Evolutionary conservation across 1,140 invertebrate genomes (phyloP).

Genomic region (Drosophila lowei): DNA sequence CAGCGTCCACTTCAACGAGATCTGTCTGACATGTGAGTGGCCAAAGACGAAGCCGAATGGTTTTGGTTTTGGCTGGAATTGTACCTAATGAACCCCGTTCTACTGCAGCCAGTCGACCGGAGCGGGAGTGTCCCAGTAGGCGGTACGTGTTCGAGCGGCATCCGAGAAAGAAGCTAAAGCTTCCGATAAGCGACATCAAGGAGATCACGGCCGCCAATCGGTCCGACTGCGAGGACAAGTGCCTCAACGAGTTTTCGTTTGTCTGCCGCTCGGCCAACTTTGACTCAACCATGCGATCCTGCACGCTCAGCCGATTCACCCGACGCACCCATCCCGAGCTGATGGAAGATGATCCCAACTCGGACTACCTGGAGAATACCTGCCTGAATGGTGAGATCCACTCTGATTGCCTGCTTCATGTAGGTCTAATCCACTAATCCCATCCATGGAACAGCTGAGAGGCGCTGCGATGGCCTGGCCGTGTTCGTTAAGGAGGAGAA

Average conservation of each 20-base stretch:
- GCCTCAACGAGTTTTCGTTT: conserved; percentile 93
- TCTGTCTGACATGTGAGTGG: conserved; percentile 93
- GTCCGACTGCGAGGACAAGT: conserved; percentile 95
- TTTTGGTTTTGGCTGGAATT: conserved; percentile 7
- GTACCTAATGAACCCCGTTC: conserved; percentile 19
- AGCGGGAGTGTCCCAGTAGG: conserved; percentile 93
- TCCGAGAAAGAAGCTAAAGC: conserved; percentile 91
- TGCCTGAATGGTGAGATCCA: conserved; percentile 90
- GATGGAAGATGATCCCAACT: conserved; percentile 91
- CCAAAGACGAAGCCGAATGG: accelerated
- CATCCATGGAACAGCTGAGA: conserved; percentile 86
- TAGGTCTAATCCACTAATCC: neutral
- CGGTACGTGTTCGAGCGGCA: conserved; percentile 94
- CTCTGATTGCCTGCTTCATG: neutral
- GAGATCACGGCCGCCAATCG: conserved; percentile 91
- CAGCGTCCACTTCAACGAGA: conserved; percentile 94
- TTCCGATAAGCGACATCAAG: conserved; percentile 90
- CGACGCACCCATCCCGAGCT: conserved; percentile 92
- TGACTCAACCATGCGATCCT: conserved; percentile 89
- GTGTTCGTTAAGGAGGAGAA: conserved; percentile 95
- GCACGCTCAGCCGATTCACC: conserved; percentile 91
- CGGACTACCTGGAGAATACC: conserved; percentile 95
- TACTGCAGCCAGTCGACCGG: conserved; percentile 90
- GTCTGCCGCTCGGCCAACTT: conserved; percentile 94
- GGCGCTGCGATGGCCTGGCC: conserved; percentile 92